Evolutionary conservation across 2,888 invertebrate species (phyloP).

Genomic region (Pseudolycoriella hygida): DNA sequence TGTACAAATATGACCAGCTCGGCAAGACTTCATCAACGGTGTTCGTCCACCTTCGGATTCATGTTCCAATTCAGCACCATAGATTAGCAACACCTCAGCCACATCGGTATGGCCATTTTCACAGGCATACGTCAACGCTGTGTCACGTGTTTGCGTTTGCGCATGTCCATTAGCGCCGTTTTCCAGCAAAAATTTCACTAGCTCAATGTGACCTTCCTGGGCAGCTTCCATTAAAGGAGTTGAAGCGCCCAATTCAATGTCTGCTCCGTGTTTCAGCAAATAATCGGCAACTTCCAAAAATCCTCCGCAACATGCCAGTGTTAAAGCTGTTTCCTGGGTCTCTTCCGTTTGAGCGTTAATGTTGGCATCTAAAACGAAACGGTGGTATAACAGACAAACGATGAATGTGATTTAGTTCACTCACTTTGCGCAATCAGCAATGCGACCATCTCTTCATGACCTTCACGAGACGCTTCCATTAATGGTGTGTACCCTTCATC

Average conservation of each 20-base stretch:
- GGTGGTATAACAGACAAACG: too few species aligned
- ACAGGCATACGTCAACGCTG: constrained; percentile 92
- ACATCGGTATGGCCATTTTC: constrained; percentile 98
- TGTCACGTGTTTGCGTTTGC: constrained; percentile 87
- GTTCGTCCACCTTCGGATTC: constrained; percentile 95
- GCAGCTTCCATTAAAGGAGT: constrained; percentile 98
- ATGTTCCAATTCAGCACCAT: constrained; percentile 84
- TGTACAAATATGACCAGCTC: constrained; percentile 90
- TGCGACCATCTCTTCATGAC: constrained; percentile 97
- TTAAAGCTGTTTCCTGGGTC: constrained; percentile 91
- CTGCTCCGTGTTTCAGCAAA: constrained; percentile 86
- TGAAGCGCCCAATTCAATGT: constrained; percentile 85
- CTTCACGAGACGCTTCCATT: constrained; percentile 98
- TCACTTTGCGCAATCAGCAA: constrained; percentile 72
- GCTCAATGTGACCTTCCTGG: constrained; percentile 91
- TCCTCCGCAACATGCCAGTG: constrained; percentile 86
- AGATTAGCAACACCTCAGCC: constrained; percentile 76
- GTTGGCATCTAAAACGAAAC: constrained; percentile 56
- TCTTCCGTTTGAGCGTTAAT: constrained; percentile 98
- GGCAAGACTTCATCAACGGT: constrained; percentile 95
- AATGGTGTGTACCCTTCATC: constrained; percentile 98
- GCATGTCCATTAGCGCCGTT: constrained; percentile 83
- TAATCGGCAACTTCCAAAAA: constrained; percentile 92
- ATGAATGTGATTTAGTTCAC: too few species aligned
- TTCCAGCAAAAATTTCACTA: constrained; percentile 61